These are phyloP conservation scores for Drosophila niveifrons DNA, from an alignment of 2,888 invertebrate species.

Conservation along the genomic window DNA sequence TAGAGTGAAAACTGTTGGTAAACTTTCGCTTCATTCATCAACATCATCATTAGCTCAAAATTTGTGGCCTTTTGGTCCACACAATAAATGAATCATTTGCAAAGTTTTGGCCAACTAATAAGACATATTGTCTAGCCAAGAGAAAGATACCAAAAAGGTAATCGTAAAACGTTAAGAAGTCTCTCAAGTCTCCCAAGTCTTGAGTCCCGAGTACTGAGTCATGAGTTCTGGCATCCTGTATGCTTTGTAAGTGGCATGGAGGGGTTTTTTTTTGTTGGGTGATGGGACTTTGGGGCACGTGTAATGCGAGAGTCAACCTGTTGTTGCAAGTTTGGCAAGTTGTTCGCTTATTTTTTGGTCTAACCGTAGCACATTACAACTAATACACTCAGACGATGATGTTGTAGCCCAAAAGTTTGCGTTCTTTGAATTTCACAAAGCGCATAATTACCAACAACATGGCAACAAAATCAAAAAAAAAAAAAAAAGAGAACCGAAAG, in stretches of 20 bases:
- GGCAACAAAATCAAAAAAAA: conserved; percentile 27
- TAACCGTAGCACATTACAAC: conserved; percentile 74
- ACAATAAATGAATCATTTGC: conserved; percentile 66
- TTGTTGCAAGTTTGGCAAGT: conserved; percentile 71
- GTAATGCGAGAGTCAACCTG: conserved; percentile 53
- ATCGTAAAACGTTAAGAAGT: conserved; percentile 22
- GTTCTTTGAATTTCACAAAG: conserved; percentile 73
- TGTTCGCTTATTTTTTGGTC: conserved; percentile 50
- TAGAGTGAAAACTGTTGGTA: conserved; percentile 35
- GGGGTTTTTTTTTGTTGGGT: conserved; percentile 16
- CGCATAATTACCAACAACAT: conserved; percentile 79
- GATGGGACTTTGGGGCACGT: conserved; percentile 25
- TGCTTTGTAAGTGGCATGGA: background rate
- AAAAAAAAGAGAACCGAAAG: conserved; percentile 16
- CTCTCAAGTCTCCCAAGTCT: conserved; percentile 1
- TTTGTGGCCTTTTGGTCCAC: conserved; percentile 53
- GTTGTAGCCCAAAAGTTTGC: conserved; percentile 69
- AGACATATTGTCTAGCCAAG: conserved; percentile 70
- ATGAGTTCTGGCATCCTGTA: conserved; percentile 8
- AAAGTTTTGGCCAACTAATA: conserved; percentile 68
- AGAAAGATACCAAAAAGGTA: conserved; percentile 39
- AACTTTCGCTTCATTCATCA: conserved; percentile 58
- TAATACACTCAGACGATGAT: conserved; percentile 73
- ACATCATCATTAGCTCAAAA: conserved; percentile 63
- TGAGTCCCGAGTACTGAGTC: background rate